Percentiles rank a stretch among this genome's conserved stretches.
Evolutionary conservation across 2,113 vertebrate species (phyloP).

Genomic region (Phyllopteryx taeniolatus): DNA sequence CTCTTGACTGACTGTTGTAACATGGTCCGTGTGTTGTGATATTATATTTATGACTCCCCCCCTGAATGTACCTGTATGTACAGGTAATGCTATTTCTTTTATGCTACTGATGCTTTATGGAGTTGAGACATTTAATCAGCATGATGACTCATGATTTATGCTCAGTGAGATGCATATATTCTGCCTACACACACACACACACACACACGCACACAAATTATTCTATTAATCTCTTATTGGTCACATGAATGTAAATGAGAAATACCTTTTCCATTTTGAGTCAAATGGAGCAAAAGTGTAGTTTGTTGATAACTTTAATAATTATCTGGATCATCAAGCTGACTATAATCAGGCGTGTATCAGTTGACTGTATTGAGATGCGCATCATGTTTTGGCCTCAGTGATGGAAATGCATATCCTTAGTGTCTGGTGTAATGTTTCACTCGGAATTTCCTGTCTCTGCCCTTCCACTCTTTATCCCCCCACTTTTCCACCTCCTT

Average conservation of each 20-base stretch:
- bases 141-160: too few species aligned
- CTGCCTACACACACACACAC: too few species aligned
- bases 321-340: neutral
- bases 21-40: too few species aligned
- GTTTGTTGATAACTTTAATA: neutral
- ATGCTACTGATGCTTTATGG: too few species aligned
- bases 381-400: neutral
- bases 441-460: conserved; percentile 10
- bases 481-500: conserved; percentile 31
- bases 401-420: neutral
- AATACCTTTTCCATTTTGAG: neutral
- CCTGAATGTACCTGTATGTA: too few species aligned
- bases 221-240: neutral
- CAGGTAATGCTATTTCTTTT: too few species aligned
- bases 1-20: too few species aligned
- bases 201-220: neutral
- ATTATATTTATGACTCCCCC: too few species aligned
- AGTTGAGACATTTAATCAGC: too few species aligned
- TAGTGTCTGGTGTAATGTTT: neutral
- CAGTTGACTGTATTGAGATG: neutral
- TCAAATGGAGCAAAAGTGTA: neutral
- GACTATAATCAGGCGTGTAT: neutral
- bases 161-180: too few species aligned
- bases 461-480: conserved; percentile 36
- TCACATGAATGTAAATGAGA: neutral